Evolutionary conservation across 2,113 vertebrate species (phyloP), one percentile per base, ranked within the genome.

Genomic region (Herpailurus yagouaroundi): DNA sequence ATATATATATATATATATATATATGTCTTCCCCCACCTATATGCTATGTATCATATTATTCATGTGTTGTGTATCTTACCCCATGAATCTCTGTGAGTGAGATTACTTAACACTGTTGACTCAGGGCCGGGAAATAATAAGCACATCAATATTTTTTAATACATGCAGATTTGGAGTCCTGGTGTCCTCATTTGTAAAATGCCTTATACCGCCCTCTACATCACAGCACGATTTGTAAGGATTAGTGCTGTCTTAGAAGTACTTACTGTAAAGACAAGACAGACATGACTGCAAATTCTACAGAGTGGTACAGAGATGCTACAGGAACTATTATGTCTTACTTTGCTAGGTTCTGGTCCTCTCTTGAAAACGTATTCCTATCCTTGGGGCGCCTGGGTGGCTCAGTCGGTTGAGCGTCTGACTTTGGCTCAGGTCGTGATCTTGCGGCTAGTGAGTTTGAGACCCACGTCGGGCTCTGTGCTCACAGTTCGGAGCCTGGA

Each of bases 201-300:
- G 8, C 36, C 29, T 0, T 38, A 4, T 21, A 88, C 41, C 21
- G 7, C 0, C 9, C 10, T 74, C 13, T 11, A 29, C 0, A 16
- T 74, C 25, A 21, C 5, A 55, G 33, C 9, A 63, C 12, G 2
- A 48, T 55, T 81, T 84, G 0, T 80, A 45, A 15, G 5, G 14
- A 64, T 38, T 45, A 84, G 8, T 7, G 66, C 9, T 84, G 27
- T n/a, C 7, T 66, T 36, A 63, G 23, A 81, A 57, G 14, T 10
- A 14, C 18, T 50, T 87, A 18, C 36, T 69, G 3, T 48, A 74
- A 52, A 64, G 80, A 74, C 33, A 63, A 64, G 80, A 74, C 33
- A 77, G 9, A 86, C 18, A 6, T 7, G 38, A 8, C 2, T n/a
- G 48, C 80, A 73, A 33, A n/a, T 11, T 1, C 60, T 85, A 85